phyloP scores from a whole-genome alignment of 2,888 invertebrate species.

The Epistrophe grossulariae region DNA sequence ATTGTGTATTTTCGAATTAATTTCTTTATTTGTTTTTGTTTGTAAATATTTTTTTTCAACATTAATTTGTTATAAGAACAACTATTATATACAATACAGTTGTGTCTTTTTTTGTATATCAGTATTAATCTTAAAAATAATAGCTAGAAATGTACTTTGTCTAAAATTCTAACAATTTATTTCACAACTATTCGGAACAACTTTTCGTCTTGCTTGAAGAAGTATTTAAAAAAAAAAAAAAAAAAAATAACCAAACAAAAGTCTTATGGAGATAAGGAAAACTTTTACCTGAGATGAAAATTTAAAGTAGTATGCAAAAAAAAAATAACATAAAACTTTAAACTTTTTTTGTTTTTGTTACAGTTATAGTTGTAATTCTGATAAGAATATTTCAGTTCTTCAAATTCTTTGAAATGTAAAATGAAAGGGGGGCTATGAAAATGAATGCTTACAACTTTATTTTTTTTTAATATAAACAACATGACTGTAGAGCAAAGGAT shows the following conservation, averaged over 20 bases:
- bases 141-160: no score
- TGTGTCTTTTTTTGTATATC: no score
- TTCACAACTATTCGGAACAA: not conserved
- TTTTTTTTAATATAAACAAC: no score
- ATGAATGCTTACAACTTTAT: no score
- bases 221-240: not conserved
- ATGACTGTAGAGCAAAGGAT: not conserved
- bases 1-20: no score
- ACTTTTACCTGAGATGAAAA: not conserved
- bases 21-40: no score
- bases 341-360: not conserved
- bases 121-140: no score
- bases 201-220: constrained; percentile 17
- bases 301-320: not conserved
- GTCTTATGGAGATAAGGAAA: not conserved
- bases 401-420: not conserved
- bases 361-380: not conserved
- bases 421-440: not conserved
- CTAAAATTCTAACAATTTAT: not conserved
- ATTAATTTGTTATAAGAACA: no score
- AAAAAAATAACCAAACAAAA: not conserved
- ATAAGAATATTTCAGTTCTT: not conserved
- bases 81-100: no score
- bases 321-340: not conserved
- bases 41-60: no score